phyloP scores from a whole-genome alignment of 2,113 vertebrate genomes.

The Proteles cristata region DNA sequence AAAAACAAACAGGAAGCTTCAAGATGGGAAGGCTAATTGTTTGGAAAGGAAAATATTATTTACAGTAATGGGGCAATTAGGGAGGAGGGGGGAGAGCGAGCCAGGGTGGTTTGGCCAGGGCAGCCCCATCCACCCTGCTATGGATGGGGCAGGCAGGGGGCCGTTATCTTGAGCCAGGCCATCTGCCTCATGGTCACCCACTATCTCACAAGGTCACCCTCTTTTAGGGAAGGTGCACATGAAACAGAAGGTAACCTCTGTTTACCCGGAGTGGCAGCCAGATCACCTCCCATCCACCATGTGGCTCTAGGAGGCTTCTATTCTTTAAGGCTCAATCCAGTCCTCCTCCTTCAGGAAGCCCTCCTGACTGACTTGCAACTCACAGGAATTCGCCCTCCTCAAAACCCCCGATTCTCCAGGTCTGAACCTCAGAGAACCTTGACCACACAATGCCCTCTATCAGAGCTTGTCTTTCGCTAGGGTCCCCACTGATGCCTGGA shows the following conservation, averaged over 20 bases:
- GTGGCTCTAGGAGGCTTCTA: not conserved
- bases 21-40: conserved; percentile 66
- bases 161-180: not conserved
- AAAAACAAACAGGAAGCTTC: conserved; percentile 51
- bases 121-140: fast-evolving
- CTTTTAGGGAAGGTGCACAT: not conserved
- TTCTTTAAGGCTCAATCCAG: not conserved
- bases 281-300: no score
- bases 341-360: not conserved
- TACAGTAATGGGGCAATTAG: conserved; percentile 67
- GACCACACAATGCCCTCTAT: not conserved
- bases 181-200: not conserved
- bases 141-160: not conserved
- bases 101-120: conserved; percentile 21
- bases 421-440: not conserved
- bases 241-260: not conserved
- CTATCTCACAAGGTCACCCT: conserved; percentile 1
- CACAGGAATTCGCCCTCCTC: not conserved
- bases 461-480: not conserved
- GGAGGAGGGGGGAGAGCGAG: conserved; percentile 5
- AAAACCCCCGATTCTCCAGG: not conserved
- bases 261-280: not conserved
- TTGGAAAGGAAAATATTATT: conserved; percentile 65
- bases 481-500: not conserved
- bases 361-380: not conserved